phyloP scores from a whole-genome alignment of 2,888 invertebrate species.

The Tholera decimalis region DNA sequence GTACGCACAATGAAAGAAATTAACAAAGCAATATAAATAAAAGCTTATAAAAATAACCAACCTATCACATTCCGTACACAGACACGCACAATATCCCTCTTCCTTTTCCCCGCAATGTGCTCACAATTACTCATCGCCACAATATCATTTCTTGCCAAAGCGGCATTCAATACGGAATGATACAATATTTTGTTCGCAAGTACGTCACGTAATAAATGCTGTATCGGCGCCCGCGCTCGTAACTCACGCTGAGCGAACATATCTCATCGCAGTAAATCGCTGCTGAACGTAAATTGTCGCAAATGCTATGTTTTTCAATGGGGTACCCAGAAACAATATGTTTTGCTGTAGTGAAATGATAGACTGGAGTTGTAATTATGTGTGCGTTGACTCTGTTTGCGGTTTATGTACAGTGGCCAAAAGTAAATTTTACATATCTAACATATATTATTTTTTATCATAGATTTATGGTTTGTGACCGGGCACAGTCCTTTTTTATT shows the following conservation, averaged over 20 bases:
- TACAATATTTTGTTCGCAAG: slow-evolving; percentile 53
- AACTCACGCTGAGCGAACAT: slow-evolving; percentile 74
- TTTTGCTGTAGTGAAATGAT: slow-evolving; percentile 64
- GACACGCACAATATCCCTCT: not conserved
- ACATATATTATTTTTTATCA: no score
- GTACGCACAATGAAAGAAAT: no score
- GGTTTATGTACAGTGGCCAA: not conserved
- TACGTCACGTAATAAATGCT: slow-evolving; percentile 63
- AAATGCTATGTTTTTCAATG: slow-evolving; percentile 83
- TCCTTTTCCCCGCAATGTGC: slow-evolving; percentile 10
- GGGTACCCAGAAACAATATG: slow-evolving; percentile 77
- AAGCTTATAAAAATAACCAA: not conserved
- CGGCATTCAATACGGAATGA: slow-evolving; percentile 48
- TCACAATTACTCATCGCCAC: slow-evolving; percentile 46
- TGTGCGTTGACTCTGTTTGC: not conserved
- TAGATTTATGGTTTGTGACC: no score
- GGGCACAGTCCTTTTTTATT: no score
- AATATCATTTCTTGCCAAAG: slow-evolving; percentile 52
- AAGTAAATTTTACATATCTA: no score
- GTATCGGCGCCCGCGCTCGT: slow-evolving; percentile 62
- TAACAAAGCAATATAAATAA: not conserved
- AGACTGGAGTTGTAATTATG: slow-evolving; percentile 30
- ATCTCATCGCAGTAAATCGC: slow-evolving; percentile 83
- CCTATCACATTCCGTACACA: not conserved
- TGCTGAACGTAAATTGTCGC: slow-evolving; percentile 79